Conservation (phyloP, 2,888 invertebrate species). For the Cheilosia vernalis region DNA sequence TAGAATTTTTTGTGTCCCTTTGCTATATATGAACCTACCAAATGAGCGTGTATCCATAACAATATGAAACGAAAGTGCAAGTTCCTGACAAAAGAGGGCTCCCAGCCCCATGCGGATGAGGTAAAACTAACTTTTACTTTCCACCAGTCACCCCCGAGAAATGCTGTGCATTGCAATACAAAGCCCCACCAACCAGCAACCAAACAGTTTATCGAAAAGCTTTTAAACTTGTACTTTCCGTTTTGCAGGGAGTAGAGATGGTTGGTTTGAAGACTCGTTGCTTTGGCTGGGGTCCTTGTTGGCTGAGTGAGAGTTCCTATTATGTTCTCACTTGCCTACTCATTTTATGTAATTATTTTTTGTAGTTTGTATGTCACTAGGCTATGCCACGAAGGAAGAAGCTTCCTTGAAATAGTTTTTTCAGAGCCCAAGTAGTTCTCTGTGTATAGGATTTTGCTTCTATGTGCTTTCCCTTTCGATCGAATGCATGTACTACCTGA, state of each 20-base stretch:
- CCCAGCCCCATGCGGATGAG: neutral
- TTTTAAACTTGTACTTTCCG: slow-evolving; percentile 44
- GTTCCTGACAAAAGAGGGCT: neutral
- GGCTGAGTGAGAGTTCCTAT: slow-evolving; percentile 40
- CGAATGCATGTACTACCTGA: slow-evolving; percentile 8
- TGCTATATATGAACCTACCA: neutral
- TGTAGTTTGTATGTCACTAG: slow-evolving; percentile 55
- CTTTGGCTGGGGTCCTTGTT: slow-evolving; percentile 35
- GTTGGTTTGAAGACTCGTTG: slow-evolving; percentile 29
- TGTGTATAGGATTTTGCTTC: neutral
- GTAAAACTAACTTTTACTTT: slow-evolving; percentile 54
- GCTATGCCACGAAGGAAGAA: slow-evolving; percentile 34
- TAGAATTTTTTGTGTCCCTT: slow-evolving; percentile 18
- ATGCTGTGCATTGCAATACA: slow-evolving; percentile 24
- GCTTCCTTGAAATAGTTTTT: slow-evolving; percentile 30
- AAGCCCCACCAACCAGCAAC: slow-evolving; percentile 17
- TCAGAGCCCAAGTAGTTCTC: slow-evolving; percentile 5
- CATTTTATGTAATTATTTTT: slow-evolving; percentile 43
- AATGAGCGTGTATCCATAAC: neutral
- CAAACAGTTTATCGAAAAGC: slow-evolving; percentile 51
- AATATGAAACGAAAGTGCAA: slow-evolving; percentile 28
- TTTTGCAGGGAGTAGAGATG: neutral
- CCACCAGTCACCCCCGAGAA: slow-evolving; percentile 4
- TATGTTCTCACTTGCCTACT: slow-evolving; percentile 14
- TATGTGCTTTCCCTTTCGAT: slow-evolving; percentile 43